These are phyloP conservation scores for Archegozetes longisetosus DNA, from an alignment of 1,140 invertebrate genomes.

Conservation along the genomic window DNA sequence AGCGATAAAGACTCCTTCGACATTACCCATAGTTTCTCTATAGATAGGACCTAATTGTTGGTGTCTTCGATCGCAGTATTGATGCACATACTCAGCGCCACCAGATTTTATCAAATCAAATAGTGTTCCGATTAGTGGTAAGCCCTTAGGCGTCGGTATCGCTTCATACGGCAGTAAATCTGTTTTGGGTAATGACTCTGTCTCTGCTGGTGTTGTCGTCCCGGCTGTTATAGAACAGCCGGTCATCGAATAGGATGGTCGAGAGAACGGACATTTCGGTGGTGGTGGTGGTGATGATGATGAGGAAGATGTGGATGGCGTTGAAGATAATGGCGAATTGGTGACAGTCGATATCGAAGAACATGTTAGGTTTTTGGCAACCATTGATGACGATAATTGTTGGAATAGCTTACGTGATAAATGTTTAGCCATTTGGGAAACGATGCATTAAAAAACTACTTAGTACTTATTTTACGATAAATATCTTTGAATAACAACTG, in stretches of 20 bases:
- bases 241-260: not conserved
- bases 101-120: conserved; percentile 36
- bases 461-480: too few relatives aligned
- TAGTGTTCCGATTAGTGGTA: conserved; percentile 39
- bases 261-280: not conserved
- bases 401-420: not conserved
- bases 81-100: conserved; percentile 39
- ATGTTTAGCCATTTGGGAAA: not conserved
- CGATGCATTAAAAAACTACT: not conserved
- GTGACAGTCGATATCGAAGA: not conserved
- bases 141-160: conserved; percentile 31
- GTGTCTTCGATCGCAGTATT: conserved; percentile 54
- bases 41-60: conserved; percentile 54
- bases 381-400: not conserved
- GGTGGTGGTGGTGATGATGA: not conserved
- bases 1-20: conserved; percentile 50
- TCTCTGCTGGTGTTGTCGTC: not conserved
- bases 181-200: not conserved
- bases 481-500: too few relatives aligned
- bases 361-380: not conserved
- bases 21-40: conserved; percentile 46
- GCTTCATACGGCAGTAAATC: not conserved
- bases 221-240: not conserved
- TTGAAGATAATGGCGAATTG: not conserved
- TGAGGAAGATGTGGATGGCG: not conserved